Percentiles rank a stretch among this genome's conserved stretches.
These are phyloP conservation scores for Sebastes dallii DNA, from an alignment of 2,797 vertebrate species.

Conservation along the genomic window DNA sequence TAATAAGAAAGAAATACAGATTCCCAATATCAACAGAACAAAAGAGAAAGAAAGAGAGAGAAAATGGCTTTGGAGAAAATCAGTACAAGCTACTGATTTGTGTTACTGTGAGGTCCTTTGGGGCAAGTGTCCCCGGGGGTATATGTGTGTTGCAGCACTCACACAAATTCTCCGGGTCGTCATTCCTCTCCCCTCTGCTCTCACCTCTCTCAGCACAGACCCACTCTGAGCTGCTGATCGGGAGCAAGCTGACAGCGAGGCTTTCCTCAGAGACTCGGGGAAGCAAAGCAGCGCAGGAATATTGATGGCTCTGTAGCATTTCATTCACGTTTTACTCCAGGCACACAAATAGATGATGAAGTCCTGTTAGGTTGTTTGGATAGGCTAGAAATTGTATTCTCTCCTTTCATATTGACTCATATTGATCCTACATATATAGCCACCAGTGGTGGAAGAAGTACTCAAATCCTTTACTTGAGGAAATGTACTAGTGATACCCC, in stretches of 20 bases:
- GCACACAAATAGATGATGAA: constrained; percentile 16
- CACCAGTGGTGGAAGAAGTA: background rate
- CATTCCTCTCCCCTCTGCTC: constrained; percentile 12
- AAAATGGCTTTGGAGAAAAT: constrained; percentile 11
- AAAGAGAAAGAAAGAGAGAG: background rate
- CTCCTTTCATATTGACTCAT: background rate
- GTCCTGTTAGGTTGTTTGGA: constrained; percentile 6
- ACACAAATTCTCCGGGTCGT: constrained; percentile 13
- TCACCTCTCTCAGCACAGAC: constrained; percentile 29
- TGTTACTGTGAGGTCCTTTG: constrained; percentile 6
- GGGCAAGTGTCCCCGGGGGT: background rate
- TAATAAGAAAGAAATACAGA: background rate
- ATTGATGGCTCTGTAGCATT: constrained; percentile 23
- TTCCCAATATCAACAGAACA: background rate
- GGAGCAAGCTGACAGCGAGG: constrained; percentile 33
- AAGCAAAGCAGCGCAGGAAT: constrained; percentile 17
- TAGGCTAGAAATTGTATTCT: background rate
- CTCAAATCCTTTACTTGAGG: background rate
- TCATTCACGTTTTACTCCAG: constrained; percentile 15
- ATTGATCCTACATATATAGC: constrained; percentile 3
- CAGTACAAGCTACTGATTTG: background rate
- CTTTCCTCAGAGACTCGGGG: constrained; percentile 12
- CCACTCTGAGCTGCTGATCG: constrained; percentile 31
- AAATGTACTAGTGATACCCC: background rate
- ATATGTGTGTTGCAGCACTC: constrained; percentile 7